phyloP scores from a whole-genome alignment of 2,888 invertebrate species.

The Lasioglossum lativentre region DNA sequence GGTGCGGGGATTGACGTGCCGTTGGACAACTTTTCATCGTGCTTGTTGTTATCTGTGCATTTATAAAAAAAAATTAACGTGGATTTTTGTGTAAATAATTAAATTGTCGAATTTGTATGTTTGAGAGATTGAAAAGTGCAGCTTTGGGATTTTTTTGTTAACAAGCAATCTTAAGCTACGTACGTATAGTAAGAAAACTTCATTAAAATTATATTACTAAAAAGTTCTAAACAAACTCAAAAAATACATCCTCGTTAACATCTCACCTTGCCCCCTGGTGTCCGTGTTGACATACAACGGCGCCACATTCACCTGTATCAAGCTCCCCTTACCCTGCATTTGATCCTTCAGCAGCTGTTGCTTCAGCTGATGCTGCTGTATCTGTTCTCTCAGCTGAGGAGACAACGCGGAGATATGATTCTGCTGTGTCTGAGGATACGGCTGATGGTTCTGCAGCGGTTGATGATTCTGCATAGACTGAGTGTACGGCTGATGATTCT shows the following conservation, averaged over 20 bases:
- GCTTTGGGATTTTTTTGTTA: background rate
- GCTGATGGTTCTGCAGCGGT: slow-evolving; percentile 27
- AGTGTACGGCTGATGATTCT: slow-evolving; percentile 33
- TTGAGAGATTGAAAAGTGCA: background rate
- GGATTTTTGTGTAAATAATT: background rate
- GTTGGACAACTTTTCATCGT: slow-evolving; percentile 72
- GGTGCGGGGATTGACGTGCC: slow-evolving; percentile 76
- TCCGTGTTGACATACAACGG: slow-evolving; percentile 91
- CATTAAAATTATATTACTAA: background rate
- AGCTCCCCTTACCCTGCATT: slow-evolving; percentile 79
- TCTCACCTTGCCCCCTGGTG: slow-evolving; percentile 69
- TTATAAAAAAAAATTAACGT: background rate
- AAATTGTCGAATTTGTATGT: background rate
- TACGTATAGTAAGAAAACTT: background rate
- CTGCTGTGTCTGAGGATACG: slow-evolving; percentile 68
- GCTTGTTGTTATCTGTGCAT: slow-evolving; percentile 71
- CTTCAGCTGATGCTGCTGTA: slow-evolving; percentile 81
- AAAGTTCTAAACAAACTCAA: background rate
- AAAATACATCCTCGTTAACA: no score
- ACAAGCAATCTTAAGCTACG: no score
- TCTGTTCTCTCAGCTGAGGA: slow-evolving; percentile 79
- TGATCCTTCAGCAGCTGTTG: slow-evolving; percentile 81
- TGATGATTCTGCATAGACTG: slow-evolving; percentile 76
- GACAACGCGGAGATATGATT: slow-evolving; percentile 78
- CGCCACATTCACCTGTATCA: slow-evolving; percentile 76